Percentiles rank a stretch among this genome's conserved stretches.
These are phyloP conservation scores for Peromyscus californicus DNA, from an alignment of 2,113 vertebrate species.

Conservation along the genomic window DNA sequence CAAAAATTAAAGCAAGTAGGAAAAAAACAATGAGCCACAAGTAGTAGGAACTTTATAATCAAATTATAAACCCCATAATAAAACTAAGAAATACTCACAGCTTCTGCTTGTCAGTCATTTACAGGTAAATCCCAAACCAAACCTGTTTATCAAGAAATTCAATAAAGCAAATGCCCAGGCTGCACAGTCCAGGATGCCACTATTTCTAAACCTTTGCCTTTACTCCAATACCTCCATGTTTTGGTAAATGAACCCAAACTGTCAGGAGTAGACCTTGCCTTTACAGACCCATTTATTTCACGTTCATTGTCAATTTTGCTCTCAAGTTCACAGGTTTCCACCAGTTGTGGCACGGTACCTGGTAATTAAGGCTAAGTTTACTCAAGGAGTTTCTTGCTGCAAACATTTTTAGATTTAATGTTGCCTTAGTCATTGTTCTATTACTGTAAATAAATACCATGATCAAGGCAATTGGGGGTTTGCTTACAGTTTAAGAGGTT, in stretches of 20 bases:
- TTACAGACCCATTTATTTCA: not conserved
- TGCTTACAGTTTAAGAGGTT: not conserved
- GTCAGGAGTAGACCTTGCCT: not conserved
- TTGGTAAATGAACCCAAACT: not conserved
- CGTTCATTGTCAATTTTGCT: not conserved
- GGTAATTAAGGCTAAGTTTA: not conserved
- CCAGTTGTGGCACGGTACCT: not conserved
- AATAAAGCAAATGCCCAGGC: not conserved
- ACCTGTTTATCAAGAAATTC: not conserved
- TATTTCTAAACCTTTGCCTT: not conserved
- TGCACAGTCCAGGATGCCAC: not conserved
- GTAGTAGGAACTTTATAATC: not conserved
- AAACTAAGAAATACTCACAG: not conserved
- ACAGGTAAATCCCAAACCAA: not conserved
- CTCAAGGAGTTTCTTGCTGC: not conserved
- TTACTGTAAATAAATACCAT: not conserved
- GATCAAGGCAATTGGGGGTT: not conserved
- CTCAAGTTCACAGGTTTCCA: not conserved
- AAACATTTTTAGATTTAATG: not conserved
- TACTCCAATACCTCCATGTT: not conserved
- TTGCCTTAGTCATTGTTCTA: not conserved
- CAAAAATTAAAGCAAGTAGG: conserved; percentile 7
- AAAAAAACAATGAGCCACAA: not conserved
- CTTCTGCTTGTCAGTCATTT: not conserved
- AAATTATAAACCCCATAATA: not conserved